Evolutionary conservation across 2,113 vertebrate genomes (phyloP).

Genomic region (Zosterops japonicus): DNA sequence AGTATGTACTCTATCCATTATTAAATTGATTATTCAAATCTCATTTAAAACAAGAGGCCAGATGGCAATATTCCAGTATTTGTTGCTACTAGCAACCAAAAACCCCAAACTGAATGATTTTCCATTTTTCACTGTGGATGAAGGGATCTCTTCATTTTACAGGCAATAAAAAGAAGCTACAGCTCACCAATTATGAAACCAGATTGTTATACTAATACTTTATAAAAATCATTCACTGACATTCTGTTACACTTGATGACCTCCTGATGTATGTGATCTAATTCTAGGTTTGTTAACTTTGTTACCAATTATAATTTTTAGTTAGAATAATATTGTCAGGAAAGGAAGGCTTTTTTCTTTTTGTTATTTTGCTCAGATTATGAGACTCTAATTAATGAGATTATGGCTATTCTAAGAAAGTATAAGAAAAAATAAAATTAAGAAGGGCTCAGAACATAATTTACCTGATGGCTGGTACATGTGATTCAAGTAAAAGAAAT

Average conservation of each 20-base stretch:
- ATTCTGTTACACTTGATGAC: conserved; percentile 52
- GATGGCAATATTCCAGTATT: conserved; percentile 83
- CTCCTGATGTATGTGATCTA: conserved; percentile 61
- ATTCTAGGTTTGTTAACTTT: conserved; percentile 64
- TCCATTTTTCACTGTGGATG: conserved; percentile 37
- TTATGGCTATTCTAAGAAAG: conserved; percentile 25
- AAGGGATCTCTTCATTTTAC: conserved; percentile 45
- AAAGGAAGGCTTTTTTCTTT: conserved; percentile 45
- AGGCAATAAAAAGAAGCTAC: conserved; percentile 30
- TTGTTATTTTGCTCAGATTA: conserved; percentile 54
- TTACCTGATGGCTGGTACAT: background rate
- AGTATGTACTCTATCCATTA: conserved; percentile 74
- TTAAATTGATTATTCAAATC: conserved; percentile 84
- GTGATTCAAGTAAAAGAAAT: background rate
- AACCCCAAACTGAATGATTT: conserved; percentile 74
- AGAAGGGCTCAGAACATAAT: background rate
- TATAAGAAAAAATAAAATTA: conserved; percentile 23
- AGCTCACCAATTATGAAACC: conserved; percentile 61
- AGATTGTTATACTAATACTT: conserved; percentile 57
- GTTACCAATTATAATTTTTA: conserved; percentile 31
- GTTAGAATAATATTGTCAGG: conserved; percentile 41
- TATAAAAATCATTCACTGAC: conserved; percentile 44
- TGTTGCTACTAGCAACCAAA: conserved; percentile 82
- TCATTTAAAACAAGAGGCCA: conserved; percentile 79
- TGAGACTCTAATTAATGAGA: conserved; percentile 52